Conservation (phyloP, 2,797 vertebrate genomes). For the Sandelia bainsii region DNA sequence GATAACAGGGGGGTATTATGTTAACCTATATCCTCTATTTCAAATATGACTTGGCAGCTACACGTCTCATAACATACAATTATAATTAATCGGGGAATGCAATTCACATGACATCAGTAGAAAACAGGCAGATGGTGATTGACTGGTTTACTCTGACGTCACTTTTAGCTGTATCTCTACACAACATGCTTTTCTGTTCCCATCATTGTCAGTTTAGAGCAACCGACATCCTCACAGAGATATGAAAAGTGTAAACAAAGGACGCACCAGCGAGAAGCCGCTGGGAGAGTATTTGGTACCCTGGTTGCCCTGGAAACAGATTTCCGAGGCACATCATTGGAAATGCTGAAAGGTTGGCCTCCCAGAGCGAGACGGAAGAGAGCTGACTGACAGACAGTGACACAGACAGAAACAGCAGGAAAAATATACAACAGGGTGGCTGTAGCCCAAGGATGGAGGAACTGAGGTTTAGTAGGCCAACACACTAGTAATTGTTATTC, state of each 20-base stretch:
- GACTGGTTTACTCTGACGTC: conserved; percentile 32
- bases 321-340: conserved; percentile 82
- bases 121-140: conserved; percentile 2
- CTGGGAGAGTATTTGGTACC: conserved; percentile 82
- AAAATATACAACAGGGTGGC: conserved; percentile 54
- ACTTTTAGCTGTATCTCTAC: conserved; percentile 28
- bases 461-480: conserved; percentile 45
- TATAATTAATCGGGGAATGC: conserved; percentile 1
- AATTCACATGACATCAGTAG: not conserved
- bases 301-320: conserved; percentile 89
- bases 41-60: not conserved
- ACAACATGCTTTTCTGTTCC: conserved; percentile 6
- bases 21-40: not conserved
- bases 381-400: conserved; percentile 73
- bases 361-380: conserved; percentile 76
- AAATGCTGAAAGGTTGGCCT: conserved; percentile 84
- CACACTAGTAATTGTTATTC: conserved; percentile 31
- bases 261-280: conserved; percentile 72
- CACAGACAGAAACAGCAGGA: conserved; percentile 56
- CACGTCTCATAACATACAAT: not conserved
- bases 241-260: conserved; percentile 82
- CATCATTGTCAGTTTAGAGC: conserved; percentile 49
- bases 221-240: conserved; percentile 58
- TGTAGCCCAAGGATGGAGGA: conserved; percentile 45
- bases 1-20: not conserved